Evolutionary conservation across 2,797 vertebrate species (phyloP).

Genomic region (Etheostoma nigrum): DNA sequence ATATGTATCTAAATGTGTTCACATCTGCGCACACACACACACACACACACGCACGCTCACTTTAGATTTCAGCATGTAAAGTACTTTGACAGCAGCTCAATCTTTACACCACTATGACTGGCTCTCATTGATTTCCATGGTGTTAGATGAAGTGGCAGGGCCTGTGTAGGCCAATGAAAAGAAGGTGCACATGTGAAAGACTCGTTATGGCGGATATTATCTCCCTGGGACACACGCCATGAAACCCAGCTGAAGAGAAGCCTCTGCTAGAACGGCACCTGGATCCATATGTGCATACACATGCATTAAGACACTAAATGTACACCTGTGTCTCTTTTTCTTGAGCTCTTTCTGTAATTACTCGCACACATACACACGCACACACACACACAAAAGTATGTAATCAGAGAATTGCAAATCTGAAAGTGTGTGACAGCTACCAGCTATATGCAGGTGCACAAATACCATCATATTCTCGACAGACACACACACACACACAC

Average conservation of each 20-base stretch:
- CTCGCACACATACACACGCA: slow-evolving; percentile 10
- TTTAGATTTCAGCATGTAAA: slow-evolving; percentile 60
- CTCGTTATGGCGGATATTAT: slow-evolving; percentile 71
- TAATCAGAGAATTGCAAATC: slow-evolving; percentile 64
- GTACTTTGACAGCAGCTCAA: slow-evolving; percentile 72
- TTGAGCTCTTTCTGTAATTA: slow-evolving; percentile 6
- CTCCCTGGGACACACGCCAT: slow-evolving; percentile 50
- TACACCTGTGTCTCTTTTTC: slow-evolving; percentile 62
- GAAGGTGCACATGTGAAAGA: slow-evolving; percentile 65
- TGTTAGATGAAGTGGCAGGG: slow-evolving; percentile 70
- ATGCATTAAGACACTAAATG: slow-evolving; percentile 36
- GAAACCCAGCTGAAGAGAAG: slow-evolving; percentile 45
- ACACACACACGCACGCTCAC: not conserved
- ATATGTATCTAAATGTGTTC: slow-evolving; percentile 19
- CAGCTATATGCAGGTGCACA: slow-evolving; percentile 63
- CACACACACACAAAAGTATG: slow-evolving; percentile 15
- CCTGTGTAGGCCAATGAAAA: slow-evolving; percentile 63
- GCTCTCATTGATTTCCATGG: slow-evolving; percentile 81
- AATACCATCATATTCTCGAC: slow-evolving; percentile 52
- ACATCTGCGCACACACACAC: not conserved
- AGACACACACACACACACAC: slow-evolving; percentile 16
- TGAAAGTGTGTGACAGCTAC: slow-evolving; percentile 45
- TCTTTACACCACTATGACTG: slow-evolving; percentile 78
- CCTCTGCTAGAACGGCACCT: slow-evolving; percentile 40
- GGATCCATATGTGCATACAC: slow-evolving; percentile 57